These are phyloP conservation scores for Schrankia costaestrigalis DNA, from an alignment of 2,888 invertebrate species.

Conservation along the genomic window DNA sequence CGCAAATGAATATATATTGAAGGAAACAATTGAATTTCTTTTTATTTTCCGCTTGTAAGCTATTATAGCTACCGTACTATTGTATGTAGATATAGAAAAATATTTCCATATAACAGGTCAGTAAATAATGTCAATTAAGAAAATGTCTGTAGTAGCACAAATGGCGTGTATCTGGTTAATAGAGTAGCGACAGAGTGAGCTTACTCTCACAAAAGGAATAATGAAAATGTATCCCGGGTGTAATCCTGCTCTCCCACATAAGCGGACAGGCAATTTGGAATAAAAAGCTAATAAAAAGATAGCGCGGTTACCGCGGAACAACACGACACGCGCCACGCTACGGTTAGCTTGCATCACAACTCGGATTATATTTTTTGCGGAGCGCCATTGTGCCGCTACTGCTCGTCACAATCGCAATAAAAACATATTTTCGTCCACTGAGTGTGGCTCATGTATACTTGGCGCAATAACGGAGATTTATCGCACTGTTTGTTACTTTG, in stretches of 20 bases:
- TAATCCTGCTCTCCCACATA: background rate
- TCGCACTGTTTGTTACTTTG: conserved; percentile 46
- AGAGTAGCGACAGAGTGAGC: no score
- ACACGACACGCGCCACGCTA: background rate
- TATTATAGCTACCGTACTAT: no score
- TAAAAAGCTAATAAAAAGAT: conserved; percentile 1
- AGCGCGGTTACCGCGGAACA: background rate
- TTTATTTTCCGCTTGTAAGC: background rate
- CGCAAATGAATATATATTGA: background rate
- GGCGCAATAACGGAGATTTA: conserved; percentile 46
- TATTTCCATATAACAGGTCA: background rate
- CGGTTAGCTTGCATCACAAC: background rate
- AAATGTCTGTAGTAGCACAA: background rate
- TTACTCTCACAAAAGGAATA: no score
- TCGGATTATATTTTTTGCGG: conserved; percentile 17
- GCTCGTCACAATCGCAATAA: conserved; percentile 35
- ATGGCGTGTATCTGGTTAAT: no score
- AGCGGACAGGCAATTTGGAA: conserved; percentile 1
- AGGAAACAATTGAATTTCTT: background rate
- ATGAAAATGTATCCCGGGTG: background rate
- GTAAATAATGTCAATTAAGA: no score
- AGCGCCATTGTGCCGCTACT: conserved; percentile 13
- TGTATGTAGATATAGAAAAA: no score
- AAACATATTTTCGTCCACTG: conserved; percentile 43
- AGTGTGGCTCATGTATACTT: conserved; percentile 35